These are phyloP conservation scores for Tyria jacobaeae DNA, from an alignment of 2,888 invertebrate genomes.

Conservation along the genomic window DNA sequence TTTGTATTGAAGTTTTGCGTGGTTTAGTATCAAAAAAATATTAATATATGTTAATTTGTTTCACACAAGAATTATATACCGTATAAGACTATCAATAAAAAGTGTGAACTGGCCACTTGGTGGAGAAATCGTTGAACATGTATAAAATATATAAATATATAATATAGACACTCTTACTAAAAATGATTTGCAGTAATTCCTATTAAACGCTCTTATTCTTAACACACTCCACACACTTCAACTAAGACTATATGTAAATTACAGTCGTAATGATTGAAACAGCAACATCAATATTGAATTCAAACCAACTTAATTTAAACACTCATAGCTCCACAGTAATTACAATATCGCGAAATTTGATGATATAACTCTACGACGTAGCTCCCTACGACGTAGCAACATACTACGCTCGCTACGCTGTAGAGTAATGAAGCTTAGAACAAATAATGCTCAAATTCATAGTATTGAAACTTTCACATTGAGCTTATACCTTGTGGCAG, in stretches of 20 bases:
- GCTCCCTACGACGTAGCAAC: conserved; percentile 39
- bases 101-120: too few relatives aligned
- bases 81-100: too few relatives aligned
- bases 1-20: too few relatives aligned
- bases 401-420: conserved; percentile 35
- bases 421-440: conserved; percentile 56
- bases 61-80: too few relatives aligned
- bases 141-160: too few relatives aligned
- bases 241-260: conserved; percentile 1
- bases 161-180: too few relatives aligned
- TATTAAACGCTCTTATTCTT: too few relatives aligned
- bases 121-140: too few relatives aligned
- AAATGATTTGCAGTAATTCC: too few relatives aligned
- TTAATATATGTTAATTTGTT: too few relatives aligned
- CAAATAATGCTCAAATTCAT: conserved; percentile 51
- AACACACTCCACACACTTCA: neutral
- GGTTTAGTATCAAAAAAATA: too few relatives aligned
- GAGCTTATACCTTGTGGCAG: conserved; percentile 18
- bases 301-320: conserved; percentile 32
- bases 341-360: conserved; percentile 24
- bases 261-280: conserved; percentile 11
- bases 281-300: conserved; percentile 18
- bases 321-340: conserved; percentile 33
- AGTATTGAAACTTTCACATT: neutral
- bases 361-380: conserved; percentile 34